Conservation (phyloP, 2,888 invertebrate species). For the Oconnorella tubifera region DNA sequence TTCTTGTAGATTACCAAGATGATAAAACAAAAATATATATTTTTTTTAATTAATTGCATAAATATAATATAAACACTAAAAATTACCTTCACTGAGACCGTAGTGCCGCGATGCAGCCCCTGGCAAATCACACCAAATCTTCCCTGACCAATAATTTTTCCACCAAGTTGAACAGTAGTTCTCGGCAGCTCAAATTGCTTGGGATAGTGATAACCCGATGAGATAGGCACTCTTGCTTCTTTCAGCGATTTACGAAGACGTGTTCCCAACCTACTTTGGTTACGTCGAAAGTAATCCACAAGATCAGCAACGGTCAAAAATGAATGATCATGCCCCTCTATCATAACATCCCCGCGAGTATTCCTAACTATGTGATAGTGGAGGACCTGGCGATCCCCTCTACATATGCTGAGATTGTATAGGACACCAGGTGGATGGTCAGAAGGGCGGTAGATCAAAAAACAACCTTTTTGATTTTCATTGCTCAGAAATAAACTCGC, state of each 20-base stretch:
- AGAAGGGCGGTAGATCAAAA: slow-evolving; percentile 33
- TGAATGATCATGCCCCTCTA: slow-evolving; percentile 36
- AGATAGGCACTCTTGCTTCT: slow-evolving; percentile 32
- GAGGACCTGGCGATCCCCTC: slow-evolving; percentile 29
- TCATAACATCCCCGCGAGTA: slow-evolving; percentile 37
- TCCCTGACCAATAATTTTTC: slow-evolving; percentile 33
- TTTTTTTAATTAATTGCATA: no score
- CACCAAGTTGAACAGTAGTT: slow-evolving; percentile 26
- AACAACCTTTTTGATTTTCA: slow-evolving; percentile 38
- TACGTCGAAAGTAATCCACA: slow-evolving; percentile 33
- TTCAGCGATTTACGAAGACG: slow-evolving; percentile 32
- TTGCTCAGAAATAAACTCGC: slow-evolving; percentile 34
- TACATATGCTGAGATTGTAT: slow-evolving; percentile 34
- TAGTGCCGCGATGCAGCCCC: slow-evolving; percentile 21
- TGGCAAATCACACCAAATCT: slow-evolving; percentile 36
- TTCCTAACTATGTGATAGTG: slow-evolving; percentile 38
- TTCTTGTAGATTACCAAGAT: no score
- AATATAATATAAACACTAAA: no score
- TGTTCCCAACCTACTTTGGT: slow-evolving; percentile 33
- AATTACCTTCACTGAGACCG: slow-evolving; percentile 36
- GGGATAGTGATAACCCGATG: slow-evolving; percentile 35
- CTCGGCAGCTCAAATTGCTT: slow-evolving; percentile 29
- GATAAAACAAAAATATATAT: no score
- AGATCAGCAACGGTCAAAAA: slow-evolving; percentile 36
- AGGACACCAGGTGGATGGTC: slow-evolving; percentile 11